Conservation (phyloP, 2,797 vertebrate species). For the Cyprinodon diabolis region DNA sequence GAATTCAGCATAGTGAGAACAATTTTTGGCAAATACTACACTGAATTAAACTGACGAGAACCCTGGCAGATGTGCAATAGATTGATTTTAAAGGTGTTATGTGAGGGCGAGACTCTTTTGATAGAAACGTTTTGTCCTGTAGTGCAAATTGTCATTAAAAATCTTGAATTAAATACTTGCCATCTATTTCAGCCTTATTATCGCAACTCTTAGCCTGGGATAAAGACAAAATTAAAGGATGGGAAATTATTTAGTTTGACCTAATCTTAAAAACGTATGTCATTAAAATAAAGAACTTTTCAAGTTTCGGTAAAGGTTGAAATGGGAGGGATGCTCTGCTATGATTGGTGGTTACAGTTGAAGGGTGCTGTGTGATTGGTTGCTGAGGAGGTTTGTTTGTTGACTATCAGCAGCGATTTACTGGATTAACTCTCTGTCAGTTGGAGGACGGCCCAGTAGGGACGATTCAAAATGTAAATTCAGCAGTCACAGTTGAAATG, state of each 20-base stretch:
- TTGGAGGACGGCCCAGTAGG: background rate
- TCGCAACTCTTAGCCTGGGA: background rate
- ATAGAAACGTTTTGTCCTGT: background rate
- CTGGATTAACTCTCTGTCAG: background rate
- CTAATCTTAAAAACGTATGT: background rate
- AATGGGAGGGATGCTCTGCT: background rate
- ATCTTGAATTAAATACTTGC: background rate
- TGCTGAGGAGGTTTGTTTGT: background rate
- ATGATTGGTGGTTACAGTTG: conserved; percentile 1
- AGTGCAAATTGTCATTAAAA: background rate
- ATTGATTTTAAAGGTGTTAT: background rate
- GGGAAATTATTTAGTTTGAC: background rate
- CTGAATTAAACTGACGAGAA: background rate
- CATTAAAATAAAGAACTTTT: background rate
- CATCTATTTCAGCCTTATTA: background rate
- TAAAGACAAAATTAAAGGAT: background rate
- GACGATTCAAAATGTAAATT: background rate
- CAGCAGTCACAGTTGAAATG: background rate
- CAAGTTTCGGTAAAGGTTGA: background rate
- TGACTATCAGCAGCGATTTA: background rate
- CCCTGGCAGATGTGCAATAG: background rate
- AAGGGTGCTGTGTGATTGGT: background rate
- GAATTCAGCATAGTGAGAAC: no score
- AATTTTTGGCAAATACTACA: no score
- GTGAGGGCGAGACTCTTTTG: background rate